Base-by-base conservation (phyloP, 92 coral and sea anemone genomes). In the Palythoa grandiflora region DNA sequence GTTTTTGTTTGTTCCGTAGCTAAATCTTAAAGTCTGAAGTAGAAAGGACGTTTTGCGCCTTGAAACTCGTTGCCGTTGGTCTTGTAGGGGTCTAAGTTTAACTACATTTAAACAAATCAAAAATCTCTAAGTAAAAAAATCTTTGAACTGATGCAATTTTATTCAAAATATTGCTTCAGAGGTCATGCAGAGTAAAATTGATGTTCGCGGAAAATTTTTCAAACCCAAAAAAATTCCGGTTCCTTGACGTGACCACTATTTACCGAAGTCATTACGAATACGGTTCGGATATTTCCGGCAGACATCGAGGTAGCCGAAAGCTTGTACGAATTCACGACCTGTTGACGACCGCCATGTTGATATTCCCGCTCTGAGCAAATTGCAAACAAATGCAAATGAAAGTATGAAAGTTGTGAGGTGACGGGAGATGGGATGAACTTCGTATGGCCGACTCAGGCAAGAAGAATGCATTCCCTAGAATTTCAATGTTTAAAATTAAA, bases 361-460 rank as follows among this genome's bases (percentile, higher is more conserved):
- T 78, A 78, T 81, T 65, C 86, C 86, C 86, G 35, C 86, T 81
- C 39, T 60, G 73, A 38, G 36, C 38, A 47, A 16, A 65, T 65
- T 63, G 86, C 86, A 81, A 81, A 81, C 75, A 81, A 81, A 81
- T 81, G 86, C 86, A 81, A 81, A 81, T 81, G 86, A 81, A 80
- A 80, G 1, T 66, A 80, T 40, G 74, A 63, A 63, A 81, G 86
- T 35, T 48, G 86, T 81, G 61, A 81, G 86, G 72, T 81, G 86
- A 81, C 63, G 86, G 86, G 86, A 81, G 86, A 81, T 81, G 86
- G 86, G 86, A 81, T 81, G 86, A 81, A 81, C 59, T 81, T 68
- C 86, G 61, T 81, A 81, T 81, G 86, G 86, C 86, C 74, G 86
- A 81, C 63, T 50, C 86, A 68, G 86, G 86, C 74, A 81, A 68